These are phyloP conservation scores for Alces alces DNA, from an alignment of 2,113 vertebrate genomes.

Conservation along the genomic window DNA sequence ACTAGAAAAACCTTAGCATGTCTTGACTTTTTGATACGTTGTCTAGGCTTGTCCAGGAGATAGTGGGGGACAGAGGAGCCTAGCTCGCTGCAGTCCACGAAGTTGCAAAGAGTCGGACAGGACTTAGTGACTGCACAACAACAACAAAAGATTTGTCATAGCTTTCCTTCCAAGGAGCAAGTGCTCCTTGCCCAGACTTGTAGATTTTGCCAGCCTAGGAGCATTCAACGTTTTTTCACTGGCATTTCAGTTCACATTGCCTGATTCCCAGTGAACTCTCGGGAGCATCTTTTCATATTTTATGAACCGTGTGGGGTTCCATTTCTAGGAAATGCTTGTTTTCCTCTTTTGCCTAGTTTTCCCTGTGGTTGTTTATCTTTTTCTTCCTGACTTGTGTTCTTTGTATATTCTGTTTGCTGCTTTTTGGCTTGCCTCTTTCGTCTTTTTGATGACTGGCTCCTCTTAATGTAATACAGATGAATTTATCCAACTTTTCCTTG, in stretches of 20 bases:
- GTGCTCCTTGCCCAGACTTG: neutral
- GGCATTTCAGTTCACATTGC: rapidly evolving
- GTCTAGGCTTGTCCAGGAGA: neutral
- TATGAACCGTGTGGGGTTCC: too few species aligned
- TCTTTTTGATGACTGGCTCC: neutral
- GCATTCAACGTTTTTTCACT: rapidly evolving
- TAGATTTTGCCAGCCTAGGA: rapidly evolving
- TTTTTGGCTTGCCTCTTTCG: rapidly evolving
- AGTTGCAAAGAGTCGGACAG: neutral
- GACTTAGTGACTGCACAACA: neutral
- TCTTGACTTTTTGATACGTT: neutral
- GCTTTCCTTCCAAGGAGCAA: neutral
- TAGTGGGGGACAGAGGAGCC: neutral
- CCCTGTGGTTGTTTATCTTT: neutral
- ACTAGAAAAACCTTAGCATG: neutral
- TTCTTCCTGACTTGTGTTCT: neutral
- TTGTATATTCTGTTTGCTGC: rapidly evolving
- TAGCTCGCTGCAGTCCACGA: neutral
- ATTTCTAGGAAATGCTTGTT: neutral
- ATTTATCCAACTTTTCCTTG: neutral
- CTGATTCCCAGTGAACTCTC: neutral
- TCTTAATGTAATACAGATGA: too few species aligned
- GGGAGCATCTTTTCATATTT: rapidly evolving
- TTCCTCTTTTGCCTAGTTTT: neutral
- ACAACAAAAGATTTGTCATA: neutral